Evolutionary conservation across 2,113 vertebrate genomes (phyloP).

Genomic region (Okapia johnstoni): DNA sequence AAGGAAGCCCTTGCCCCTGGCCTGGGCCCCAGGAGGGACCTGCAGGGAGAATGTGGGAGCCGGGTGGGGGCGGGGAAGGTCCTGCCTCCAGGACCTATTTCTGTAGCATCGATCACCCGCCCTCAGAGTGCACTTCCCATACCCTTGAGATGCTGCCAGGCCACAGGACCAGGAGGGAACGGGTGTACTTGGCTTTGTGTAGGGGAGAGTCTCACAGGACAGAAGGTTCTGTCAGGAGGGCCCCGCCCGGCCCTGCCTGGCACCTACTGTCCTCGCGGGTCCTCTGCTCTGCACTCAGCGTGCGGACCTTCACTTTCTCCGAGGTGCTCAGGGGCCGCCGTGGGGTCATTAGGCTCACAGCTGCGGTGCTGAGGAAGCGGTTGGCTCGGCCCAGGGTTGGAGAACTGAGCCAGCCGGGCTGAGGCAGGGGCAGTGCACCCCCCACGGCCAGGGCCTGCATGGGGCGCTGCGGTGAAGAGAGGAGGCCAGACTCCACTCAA

Average conservation of each 20-base stretch:
- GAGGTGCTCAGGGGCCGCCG: slow-evolving; percentile 88
- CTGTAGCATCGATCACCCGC: slow-evolving; percentile 25
- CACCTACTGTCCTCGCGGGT: slow-evolving; percentile 96
- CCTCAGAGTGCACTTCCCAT: background rate
- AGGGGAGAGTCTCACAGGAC: background rate
- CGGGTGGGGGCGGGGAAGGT: background rate
- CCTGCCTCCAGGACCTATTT: slow-evolving; percentile 11
- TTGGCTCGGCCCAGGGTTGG: slow-evolving; percentile 96
- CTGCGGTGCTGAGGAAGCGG: slow-evolving; percentile 95
- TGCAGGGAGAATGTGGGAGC: background rate
- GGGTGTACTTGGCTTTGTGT: background rate
- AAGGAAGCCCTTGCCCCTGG: background rate
- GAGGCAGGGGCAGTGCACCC: slow-evolving; percentile 88
- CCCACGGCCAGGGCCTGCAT: slow-evolving; percentile 89
- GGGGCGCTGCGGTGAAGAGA: slow-evolving; percentile 83
- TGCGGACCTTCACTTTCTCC: slow-evolving; percentile 95
- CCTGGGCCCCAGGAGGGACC: background rate
- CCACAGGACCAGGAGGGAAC: background rate
- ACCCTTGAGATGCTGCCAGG: slow-evolving; percentile 24
- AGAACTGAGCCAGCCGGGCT: slow-evolving; percentile 96
- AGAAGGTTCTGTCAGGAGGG: background rate
- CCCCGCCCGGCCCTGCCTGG: background rate
- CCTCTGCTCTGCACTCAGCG: slow-evolving; percentile 90
- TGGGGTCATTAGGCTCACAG: slow-evolving; percentile 96
- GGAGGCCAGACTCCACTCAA: background rate